These are phyloP conservation scores for Progne subis DNA, from an alignment of 2,113 vertebrate species.

Conservation along the genomic window DNA sequence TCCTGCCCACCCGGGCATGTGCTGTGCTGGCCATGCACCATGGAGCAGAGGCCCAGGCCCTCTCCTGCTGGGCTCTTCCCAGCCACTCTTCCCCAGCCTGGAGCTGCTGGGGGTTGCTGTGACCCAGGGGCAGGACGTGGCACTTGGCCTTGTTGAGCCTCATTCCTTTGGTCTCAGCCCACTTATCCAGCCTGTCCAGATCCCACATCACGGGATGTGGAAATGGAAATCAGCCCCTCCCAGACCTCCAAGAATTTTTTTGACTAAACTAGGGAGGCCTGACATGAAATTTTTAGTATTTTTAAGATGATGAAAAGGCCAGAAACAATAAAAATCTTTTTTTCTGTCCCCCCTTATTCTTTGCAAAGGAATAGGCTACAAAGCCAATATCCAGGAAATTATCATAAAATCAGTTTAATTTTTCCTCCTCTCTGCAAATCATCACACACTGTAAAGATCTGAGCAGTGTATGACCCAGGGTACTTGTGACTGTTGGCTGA, in stretches of 20 bases:
- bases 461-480: background rate
- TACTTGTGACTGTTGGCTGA: background rate
- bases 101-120: background rate
- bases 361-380: background rate
- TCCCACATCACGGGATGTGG: rapidly evolving
- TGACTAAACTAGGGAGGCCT: background rate
- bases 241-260: background rate
- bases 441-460: background rate
- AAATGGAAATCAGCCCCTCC: background rate
- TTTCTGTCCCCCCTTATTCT: background rate
- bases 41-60: background rate
- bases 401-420: background rate
- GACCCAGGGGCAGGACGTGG: rapidly evolving
- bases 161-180: background rate
- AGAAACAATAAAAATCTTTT: background rate
- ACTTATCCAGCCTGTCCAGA: background rate
- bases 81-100: background rate
- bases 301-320: background rate
- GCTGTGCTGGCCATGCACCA: background rate
- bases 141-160: background rate
- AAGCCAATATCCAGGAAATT: background rate
- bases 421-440: background rate
- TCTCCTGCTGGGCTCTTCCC: background rate
- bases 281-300: background rate
- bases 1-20: background rate